A percentile compares a stretch with the other conserved stretches of the same genome.
These are phyloP conservation scores for Mus pahari DNA, from an alignment of 2,113 vertebrate genomes.

Conservation along the genomic window DNA sequence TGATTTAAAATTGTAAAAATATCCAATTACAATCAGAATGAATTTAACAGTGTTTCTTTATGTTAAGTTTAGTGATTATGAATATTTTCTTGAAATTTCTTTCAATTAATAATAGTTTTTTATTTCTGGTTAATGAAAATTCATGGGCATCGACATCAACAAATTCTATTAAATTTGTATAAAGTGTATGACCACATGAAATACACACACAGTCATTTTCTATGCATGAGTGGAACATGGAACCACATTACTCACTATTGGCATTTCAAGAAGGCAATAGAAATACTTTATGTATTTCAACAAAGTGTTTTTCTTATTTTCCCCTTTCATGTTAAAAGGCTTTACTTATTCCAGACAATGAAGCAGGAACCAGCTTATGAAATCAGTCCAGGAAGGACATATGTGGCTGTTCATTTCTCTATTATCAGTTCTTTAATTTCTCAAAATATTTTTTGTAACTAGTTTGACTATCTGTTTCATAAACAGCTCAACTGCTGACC, in stretches of 20 bases:
- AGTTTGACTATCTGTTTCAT: conserved; percentile 43
- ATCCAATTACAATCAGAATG: not conserved
- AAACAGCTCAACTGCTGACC: conserved; percentile 17
- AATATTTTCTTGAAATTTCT: not conserved
- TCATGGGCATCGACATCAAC: not conserved
- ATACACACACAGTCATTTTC: too few relatives aligned
- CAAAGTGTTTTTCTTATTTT: conserved; percentile 29
- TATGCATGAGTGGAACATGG: not conserved
- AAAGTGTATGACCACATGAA: too few relatives aligned
- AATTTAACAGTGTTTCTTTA: not conserved
- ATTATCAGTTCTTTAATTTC: conserved; percentile 66
- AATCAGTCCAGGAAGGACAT: conserved; percentile 60
- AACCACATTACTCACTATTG: not conserved
- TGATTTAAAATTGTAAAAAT: not conserved
- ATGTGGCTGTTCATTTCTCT: conserved; percentile 63
- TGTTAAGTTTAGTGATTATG: not conserved
- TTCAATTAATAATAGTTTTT: not conserved
- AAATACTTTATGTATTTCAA: not conserved
- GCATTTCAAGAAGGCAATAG: conserved; percentile 22
- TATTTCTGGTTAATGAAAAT: not conserved
- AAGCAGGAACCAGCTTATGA: conserved; percentile 28
- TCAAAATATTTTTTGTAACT: conserved; percentile 69
- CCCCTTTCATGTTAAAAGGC: conserved; percentile 28
- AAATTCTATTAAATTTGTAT: not conserved
- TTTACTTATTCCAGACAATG: conserved; percentile 37